Evolutionary conservation across 2,113 vertebrate genomes (phyloP).

Genomic region (Leptodactylus fuscus): DNA sequence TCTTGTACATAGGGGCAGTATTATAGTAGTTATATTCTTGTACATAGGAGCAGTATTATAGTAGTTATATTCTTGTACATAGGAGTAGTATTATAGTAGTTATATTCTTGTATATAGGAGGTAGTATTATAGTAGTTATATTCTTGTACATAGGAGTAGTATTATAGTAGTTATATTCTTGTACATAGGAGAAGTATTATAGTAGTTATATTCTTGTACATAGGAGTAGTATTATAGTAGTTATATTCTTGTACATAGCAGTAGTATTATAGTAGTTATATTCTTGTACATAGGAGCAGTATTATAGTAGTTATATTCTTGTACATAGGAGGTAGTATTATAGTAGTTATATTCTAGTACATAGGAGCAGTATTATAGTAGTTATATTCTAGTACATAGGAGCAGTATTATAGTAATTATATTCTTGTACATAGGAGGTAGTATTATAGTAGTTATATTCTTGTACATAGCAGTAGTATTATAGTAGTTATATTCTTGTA

Average conservation of each 20-base stretch:
- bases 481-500: constrained; percentile 4
- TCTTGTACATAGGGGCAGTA: too few relatives aligned
- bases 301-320: constrained; percentile 12
- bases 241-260: too few relatives aligned
- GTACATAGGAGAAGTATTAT: background rate
- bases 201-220: background rate
- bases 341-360: too few relatives aligned
- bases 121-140: background rate
- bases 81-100: background rate
- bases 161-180: background rate
- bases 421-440: too few relatives aligned
- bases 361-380: background rate
- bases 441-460: too few relatives aligned
- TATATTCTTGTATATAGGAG: too few relatives aligned
- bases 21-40: background rate
- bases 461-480: too few relatives aligned
- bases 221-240: background rate
- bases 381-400: background rate
- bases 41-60: background rate
- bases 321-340: too few relatives aligned
- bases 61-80: background rate
- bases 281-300: background rate
- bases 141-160: background rate
- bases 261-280: background rate
- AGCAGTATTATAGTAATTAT: too few relatives aligned